phyloP scores from a whole-genome alignment of 2,113 vertebrate genomes.

The Okapia johnstoni region DNA sequence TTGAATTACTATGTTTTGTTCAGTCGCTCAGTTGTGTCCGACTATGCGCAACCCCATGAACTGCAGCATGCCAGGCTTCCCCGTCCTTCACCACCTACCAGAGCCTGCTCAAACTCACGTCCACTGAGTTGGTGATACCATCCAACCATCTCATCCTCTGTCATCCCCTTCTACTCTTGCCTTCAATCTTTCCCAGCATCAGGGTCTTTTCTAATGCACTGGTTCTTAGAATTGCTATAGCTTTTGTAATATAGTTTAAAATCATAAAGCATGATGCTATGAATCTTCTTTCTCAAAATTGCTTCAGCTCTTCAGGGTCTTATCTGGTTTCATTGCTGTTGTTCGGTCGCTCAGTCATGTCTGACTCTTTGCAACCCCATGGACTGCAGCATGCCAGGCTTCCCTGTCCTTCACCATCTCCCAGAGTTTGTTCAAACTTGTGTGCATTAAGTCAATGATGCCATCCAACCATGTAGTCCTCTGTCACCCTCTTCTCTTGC shows the following conservation, averaged over 20 bases:
- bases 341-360: not conserved
- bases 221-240: not conserved
- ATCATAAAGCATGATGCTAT: not conserved
- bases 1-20: not conserved
- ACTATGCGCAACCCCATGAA: not conserved
- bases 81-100: not conserved
- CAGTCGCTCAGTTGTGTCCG: rapidly evolving
- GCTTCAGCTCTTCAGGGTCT: not conserved
- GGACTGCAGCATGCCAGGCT: not conserved
- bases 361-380: not conserved
- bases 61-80: not conserved
- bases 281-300: not conserved
- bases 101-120: not conserved
- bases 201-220: not conserved
- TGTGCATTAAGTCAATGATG: not conserved
- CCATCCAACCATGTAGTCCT: not conserved
- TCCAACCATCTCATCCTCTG: not conserved
- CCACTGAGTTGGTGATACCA: not conserved
- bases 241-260: not conserved
- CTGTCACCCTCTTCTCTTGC: not conserved
- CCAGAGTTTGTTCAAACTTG: not conserved
- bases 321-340: not conserved
- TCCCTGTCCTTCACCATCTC: not conserved
- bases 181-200: not conserved
- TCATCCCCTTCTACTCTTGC: not conserved